Evolutionary conservation across 2,888 invertebrate species (phyloP), one percentile per base, ranked within the genome.

Genomic region (Noctua comes): DNA sequence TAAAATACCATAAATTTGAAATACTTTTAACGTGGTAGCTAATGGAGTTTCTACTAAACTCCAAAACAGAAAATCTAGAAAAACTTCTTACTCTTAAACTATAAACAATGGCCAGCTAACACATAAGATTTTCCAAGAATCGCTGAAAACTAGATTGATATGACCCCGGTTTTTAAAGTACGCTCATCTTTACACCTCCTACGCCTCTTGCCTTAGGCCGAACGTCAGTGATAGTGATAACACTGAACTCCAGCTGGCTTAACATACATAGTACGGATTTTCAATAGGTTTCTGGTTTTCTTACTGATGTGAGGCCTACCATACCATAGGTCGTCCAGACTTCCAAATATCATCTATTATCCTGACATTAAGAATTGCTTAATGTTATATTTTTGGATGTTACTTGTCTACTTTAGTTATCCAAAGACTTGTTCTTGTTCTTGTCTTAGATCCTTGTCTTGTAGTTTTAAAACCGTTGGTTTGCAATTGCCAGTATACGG

Each of bases 371-470:
- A 77, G 48, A 69, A 76, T 76, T n/a, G 65, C 73, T 72, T 78
- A 82, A 73, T 80, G 73, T 72, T 82, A 82, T 86, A 82, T 86
- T 86, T 76, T 59, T 59, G 46, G 77, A 68, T 8, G 27, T 62
- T 86, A 79, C 77, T 43, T 13, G 24, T 24, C 68, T 77, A 51
- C n/a, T 69, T 68, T 66, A 46, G 31, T 62, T 51, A 43, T 24
- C 4, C 21, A 21, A 36, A 7, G n/a, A n/a, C n/a, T n/a, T n/a
- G n/a, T n/a, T n/a, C n/a, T n/a, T n/a, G n/a, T 0, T 40, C 8
- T 64, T 27, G 46, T 46, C 10, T 46, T 16, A 31, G 18, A 24
- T 48, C 18, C n/a, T n/a, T 27, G 46, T 16, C 62, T 40, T 48
- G 27, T 48, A 43, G 10, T 27, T 31, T 46, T 43, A 16, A 65